These are phyloP conservation scores for Synergus japonicus DNA, from an alignment of 2,888 invertebrate genomes.

Conservation along the genomic window DNA sequence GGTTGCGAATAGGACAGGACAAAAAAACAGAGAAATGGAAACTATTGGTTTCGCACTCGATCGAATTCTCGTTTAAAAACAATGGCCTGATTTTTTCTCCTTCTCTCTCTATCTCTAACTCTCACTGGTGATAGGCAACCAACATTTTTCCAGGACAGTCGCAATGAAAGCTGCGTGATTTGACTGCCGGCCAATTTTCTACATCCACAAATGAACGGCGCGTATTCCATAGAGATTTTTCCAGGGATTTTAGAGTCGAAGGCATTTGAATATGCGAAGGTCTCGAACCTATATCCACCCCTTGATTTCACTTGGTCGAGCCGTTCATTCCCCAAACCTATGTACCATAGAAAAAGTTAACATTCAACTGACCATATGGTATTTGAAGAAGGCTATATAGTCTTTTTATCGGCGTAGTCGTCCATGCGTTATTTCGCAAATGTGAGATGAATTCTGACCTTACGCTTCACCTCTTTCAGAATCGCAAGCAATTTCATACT, in stretches of 20 bases:
- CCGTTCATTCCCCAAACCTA: conserved; percentile 12
- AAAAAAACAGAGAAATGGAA: conserved; percentile 32
- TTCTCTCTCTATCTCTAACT: neutral
- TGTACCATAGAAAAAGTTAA: conserved; percentile 32
- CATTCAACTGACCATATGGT: conserved; percentile 37
- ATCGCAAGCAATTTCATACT: conserved; percentile 7
- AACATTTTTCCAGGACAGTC: conserved; percentile 1
- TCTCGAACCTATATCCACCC: conserved; percentile 25
- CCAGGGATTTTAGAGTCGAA: conserved; percentile 25
- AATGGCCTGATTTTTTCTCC: neutral
- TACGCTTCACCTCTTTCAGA: conserved; percentile 11
- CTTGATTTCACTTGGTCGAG: conserved; percentile 24
- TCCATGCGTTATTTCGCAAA: conserved; percentile 67
- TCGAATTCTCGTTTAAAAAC: conserved; percentile 37
- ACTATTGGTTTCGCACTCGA: conserved; percentile 33
- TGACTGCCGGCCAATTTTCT: conserved; percentile 59
- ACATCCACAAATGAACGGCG: conserved; percentile 14
- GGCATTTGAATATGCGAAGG: conserved; percentile 22
- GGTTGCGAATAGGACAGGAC: conserved; percentile 13
- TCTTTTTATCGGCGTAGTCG: conserved; percentile 62
- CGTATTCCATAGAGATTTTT: conserved; percentile 33
- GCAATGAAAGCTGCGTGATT: conserved; percentile 58
- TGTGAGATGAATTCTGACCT: conserved; percentile 59
- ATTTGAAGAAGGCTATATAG: conserved; percentile 47
- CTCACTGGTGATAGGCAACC: neutral